Conservation (phyloP, 2,113 vertebrate genomes). For the Callaeas wilsoni region DNA sequence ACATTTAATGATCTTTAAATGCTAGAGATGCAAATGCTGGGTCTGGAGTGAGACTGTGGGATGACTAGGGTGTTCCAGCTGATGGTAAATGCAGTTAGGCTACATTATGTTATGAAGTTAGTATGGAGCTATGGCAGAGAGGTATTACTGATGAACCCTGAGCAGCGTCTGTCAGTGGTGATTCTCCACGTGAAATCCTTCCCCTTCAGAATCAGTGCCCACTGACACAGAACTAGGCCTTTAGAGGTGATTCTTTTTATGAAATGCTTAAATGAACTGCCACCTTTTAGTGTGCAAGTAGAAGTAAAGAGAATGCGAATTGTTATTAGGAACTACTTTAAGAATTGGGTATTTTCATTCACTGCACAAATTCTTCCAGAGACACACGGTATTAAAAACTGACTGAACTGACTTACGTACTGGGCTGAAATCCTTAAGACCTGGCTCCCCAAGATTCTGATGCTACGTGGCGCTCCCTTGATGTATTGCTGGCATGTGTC, state of each 20-base stretch:
- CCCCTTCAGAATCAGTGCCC: background rate
- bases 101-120: background rate
- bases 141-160: background rate
- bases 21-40: background rate
- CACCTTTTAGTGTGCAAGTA: background rate
- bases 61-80: background rate
- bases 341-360: background rate
- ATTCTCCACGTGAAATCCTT: background rate
- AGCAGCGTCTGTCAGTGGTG: background rate
- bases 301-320: background rate
- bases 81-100: background rate
- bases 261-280: background rate
- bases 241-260: background rate
- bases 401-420: background rate
- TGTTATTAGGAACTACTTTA: background rate
- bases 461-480: background rate
- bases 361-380: background rate
- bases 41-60: background rate
- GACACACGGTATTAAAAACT: background rate
- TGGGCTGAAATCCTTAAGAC: background rate
- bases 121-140: background rate
- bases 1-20: background rate
- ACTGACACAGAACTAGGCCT: background rate
- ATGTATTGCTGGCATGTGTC: background rate
- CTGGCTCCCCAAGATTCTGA: background rate